Base-by-base conservation (phyloP, 2,797 vertebrate species). In the Pseudochirops cupreus region DNA sequence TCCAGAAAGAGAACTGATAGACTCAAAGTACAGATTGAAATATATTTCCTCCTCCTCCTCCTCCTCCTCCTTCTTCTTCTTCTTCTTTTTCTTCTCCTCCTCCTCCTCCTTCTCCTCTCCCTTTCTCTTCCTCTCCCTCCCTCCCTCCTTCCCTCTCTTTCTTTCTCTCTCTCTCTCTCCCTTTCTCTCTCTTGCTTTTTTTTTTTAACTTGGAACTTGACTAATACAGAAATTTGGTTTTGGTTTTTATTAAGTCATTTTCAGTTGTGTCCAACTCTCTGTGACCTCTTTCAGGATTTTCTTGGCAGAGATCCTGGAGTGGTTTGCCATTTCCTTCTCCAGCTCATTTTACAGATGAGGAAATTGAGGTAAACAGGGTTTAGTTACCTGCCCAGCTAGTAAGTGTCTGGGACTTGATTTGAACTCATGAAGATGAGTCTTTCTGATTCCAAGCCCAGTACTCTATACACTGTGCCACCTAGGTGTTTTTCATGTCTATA, bases 81-180 rank as follows among this genome's bases (percentile, higher is more conserved):
- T 56, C 55, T 56, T 13, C 16, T 13, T 16, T 13, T 56, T 11
- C 1, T 11, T 2, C 55, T 56, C 55, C 14, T 16, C 55, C 18
- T 3, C 18, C 56, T 56, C 56, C 14, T 14, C 14, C 55, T 56
- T 12, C 12, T 46, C 46, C 54, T 55, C 54, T 13, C 14, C 3
- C 3, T 13, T 21, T 13, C 2, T 13, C 16, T 56, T 3, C 0
- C 56, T 21, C 56, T 4, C 4, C 18, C 5, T 3, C 24, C 56
- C 18, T 16, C 18, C 5, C 56, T 56, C 12, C 13, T 16, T 56
- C 56, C 14, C 3, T 21, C 16, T 56, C 56, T 21, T 16, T 56
- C 56, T 21, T 16, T 56, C 3, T 24, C 21, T 57, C 56, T 57
- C 56, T 57, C 6, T 26, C 56, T 57, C 21, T 24, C 56, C 24